These are phyloP conservation scores for Malthinus seriepunctatus DNA, from an alignment of 2,888 invertebrate species.

Conservation along the genomic window DNA sequence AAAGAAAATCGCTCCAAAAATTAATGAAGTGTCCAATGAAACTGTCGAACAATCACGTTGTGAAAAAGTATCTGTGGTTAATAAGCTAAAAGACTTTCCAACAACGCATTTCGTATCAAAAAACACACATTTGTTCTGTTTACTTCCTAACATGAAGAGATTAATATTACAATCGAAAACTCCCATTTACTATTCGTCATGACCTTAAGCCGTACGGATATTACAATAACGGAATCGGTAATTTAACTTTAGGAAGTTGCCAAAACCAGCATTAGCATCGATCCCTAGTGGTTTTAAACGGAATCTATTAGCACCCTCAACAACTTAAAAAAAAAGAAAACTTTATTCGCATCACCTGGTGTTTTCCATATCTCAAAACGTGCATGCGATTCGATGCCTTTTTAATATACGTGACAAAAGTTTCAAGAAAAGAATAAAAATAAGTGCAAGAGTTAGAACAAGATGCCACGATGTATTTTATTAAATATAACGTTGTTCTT, in stretches of 20 bases:
- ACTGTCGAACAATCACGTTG: slow-evolving; percentile 25
- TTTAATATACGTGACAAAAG: slow-evolving; percentile 29
- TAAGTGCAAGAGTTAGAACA: slow-evolving; percentile 6
- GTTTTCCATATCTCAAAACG: slow-evolving; percentile 20
- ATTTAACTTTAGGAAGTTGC: slow-evolving; percentile 30
- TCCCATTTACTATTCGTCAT: slow-evolving; percentile 18
- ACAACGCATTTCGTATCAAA: slow-evolving; percentile 10
- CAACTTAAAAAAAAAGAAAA: slow-evolving; percentile 21
- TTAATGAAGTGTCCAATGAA: slow-evolving; percentile 34
- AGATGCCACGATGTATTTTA: background rate
- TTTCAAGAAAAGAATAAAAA: slow-evolving; percentile 17
- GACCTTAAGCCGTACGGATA: slow-evolving; percentile 17
- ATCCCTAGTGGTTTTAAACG: slow-evolving; percentile 24
- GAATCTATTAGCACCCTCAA: slow-evolving; percentile 28
- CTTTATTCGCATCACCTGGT: slow-evolving; percentile 29
- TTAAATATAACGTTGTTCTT: slow-evolving; percentile 10
- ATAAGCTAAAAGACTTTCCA: slow-evolving; percentile 12
- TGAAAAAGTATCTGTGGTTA: slow-evolving; percentile 18
- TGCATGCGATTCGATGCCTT: slow-evolving; percentile 22
- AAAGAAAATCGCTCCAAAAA: slow-evolving; percentile 33
- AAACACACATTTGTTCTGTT: slow-evolving; percentile 7
- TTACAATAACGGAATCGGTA: slow-evolving; percentile 31
- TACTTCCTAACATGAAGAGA: slow-evolving; percentile 27
- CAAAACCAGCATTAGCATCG: slow-evolving; percentile 31
- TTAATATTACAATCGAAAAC: slow-evolving; percentile 22